A percentile compares a stretch with the other conserved stretches of the same genome.
Conservation (phyloP, 1,140 invertebrate genomes). For the Aphis craccivora region DNA sequence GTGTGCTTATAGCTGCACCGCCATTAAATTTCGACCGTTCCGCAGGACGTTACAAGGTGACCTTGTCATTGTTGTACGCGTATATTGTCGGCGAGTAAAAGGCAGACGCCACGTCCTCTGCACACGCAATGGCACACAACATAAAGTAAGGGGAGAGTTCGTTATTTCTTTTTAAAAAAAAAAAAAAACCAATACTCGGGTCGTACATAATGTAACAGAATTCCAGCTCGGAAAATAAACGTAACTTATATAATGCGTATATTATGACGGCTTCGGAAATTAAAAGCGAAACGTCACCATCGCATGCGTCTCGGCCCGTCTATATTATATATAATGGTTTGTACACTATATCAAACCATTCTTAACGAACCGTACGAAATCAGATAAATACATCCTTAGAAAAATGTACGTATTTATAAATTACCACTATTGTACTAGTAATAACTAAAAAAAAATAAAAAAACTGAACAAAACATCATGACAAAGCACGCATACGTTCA, state of each 20-base stretch:
- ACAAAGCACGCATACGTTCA: not conserved
- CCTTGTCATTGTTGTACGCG: slow-evolving; percentile 9
- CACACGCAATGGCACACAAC: slow-evolving; percentile 19
- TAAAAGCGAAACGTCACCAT: not conserved
- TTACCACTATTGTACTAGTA: not conserved
- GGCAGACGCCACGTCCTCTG: not conserved
- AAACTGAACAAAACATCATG: not conserved
- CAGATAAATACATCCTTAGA: not conserved
- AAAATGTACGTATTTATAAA: not conserved
- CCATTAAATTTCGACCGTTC: slow-evolving; percentile 22
- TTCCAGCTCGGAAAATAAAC: slow-evolving; percentile 30
- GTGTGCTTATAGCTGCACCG: slow-evolving; percentile 64
- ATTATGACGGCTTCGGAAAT: not conserved
- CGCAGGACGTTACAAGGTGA: not conserved
- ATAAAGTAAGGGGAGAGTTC: not conserved
- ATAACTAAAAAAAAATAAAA: not conserved
- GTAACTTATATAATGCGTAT: not conserved
- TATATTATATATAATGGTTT: too few species aligned
- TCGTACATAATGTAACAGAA: not conserved
- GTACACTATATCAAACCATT: not conserved
- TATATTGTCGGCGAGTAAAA: not conserved
- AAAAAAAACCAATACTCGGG: slow-evolving; percentile 3
- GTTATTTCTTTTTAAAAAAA: not conserved
- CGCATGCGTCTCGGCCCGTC: not conserved
- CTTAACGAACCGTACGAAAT: not conserved